Evolutionary conservation across 2,888 invertebrate genomes (phyloP), one percentile per base, ranked within the genome.

Genomic region (Tenthredo livida): DNA sequence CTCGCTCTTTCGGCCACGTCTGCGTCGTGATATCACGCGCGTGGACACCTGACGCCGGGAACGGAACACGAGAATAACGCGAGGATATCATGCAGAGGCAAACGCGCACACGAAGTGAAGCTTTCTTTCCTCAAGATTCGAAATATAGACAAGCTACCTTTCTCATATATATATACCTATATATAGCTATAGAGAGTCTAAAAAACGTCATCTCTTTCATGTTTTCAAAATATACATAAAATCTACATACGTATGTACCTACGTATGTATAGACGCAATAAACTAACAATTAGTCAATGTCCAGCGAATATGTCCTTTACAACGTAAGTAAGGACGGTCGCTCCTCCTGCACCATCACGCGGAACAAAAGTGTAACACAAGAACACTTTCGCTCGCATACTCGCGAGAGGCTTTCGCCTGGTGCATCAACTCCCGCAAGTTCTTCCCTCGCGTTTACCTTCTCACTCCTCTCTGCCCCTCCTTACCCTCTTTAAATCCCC

Each of bases 351-450:
- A 25, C 21, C n/a, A 29, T 65, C 25, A 83, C 83, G 83, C 83
- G 83, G 83, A 83, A 83, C 83, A 83, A 83, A 83, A 87, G 87
- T 88, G 87, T 88, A 88, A 88, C 89, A 90, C 88, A 89, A 91
- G 89, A 92, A 92, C 90, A 92, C 92, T 92, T 91, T 92, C 92
- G 92, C 92, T 90, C 88, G 88, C 87, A 77, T 72, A 77, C 85
- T 75, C 67, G 54, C 54, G 47, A 67, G 70, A 83, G 70, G 82
- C 72, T 85, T 85, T 85, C 80, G 65, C 85, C 85, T 40, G 47
- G 67, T 72, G 85, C 67, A 77, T 15, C 67, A 65, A 65, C 80
- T 85, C 77, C 88, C 88, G 88, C 87, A 86, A 61, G 83, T 87
- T 61, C 75, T 88, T 77, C 54, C 54, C 54, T 29, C 4, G 54